Base-by-base conservation (phyloP, 1,140 invertebrate species). In the Sitophilus oryzae region DNA sequence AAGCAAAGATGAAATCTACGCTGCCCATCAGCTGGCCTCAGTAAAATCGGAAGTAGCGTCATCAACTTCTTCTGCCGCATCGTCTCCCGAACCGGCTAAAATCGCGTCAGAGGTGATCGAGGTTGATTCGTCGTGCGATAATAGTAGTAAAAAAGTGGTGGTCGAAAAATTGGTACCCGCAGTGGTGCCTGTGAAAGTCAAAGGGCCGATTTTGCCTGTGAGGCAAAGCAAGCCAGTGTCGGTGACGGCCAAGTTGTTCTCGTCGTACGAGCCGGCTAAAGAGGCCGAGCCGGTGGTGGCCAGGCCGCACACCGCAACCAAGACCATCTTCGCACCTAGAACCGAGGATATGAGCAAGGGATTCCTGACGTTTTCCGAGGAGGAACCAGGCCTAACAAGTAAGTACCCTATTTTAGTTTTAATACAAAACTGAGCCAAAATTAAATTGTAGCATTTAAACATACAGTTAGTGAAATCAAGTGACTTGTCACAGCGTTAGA, bases 331-430 rank as follows among this genome's bases (percentile, higher is more conserved):
- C 71, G 84, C 83, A 53, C 89, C 87, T 61, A 82, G 85, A 67
- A 88, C 91, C 53, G 82, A 91, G 79, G 91, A 93, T 73, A 93
- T 96, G 91, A 92, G 89, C 74, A 89, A 90, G 74, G 89, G 88
- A 64, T 95, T 89, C 76, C 79, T 93, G 61, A 88, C 84, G 68
- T 92, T 91, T 73, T 83, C 84, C 61, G 89, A 91, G 67, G 84
- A 93, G 73, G 84, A 89, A 65, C 82, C 83, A 61, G 86, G 86
- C 60, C 74, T 86, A 69, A 91, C 88, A 74, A 88, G 89, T 92
- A 77, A 84, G 87, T 84, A 50, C 44, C 9, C 15, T 23, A 36
- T 51, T 58, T 15, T 36, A 45, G 46, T 10, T 64, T 67, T 63
- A n/a, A n/a, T n/a, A n/a, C n/a, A n/a, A n/a, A n/a, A n/a, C n/a